A percentile compares a stretch with the other conserved stretches of the same genome.
Evolutionary conservation across 2,888 invertebrate genomes (phyloP).

Genomic region (Caenorhabditis sp.): DNA sequence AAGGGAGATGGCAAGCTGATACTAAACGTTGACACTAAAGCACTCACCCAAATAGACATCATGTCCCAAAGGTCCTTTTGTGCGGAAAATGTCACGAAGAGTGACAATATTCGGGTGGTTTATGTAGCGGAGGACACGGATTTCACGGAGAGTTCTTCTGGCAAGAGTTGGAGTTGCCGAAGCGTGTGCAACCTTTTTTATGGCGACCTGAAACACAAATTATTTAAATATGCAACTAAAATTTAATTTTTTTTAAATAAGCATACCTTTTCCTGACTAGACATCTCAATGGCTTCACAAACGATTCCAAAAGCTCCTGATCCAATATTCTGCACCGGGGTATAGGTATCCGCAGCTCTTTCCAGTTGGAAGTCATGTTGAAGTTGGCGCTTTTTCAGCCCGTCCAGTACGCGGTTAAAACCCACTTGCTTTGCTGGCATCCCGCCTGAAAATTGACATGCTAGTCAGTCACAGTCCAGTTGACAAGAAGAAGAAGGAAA

Average conservation of each 20-base stretch:
- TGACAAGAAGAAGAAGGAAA: neutral
- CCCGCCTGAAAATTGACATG: slow-evolving; percentile 41
- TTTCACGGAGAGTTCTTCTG: slow-evolving; percentile 78
- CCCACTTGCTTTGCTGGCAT: slow-evolving; percentile 71
- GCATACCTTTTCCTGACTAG: slow-evolving; percentile 67
- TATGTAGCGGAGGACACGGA: slow-evolving; percentile 79
- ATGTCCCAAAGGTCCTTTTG: slow-evolving; percentile 78
- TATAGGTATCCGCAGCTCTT: slow-evolving; percentile 71
- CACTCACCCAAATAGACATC: slow-evolving; percentile 76
- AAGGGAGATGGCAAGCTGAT: too few relatives aligned
- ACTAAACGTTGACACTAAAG: too few relatives aligned
- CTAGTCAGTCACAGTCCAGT: too few relatives aligned
- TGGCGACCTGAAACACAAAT: slow-evolving; percentile 76
- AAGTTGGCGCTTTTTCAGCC: slow-evolving; percentile 78
- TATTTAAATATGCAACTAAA: too few relatives aligned
- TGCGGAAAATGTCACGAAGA: slow-evolving; percentile 79
- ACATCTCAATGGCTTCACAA: slow-evolving; percentile 77
- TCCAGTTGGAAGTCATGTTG: slow-evolving; percentile 79
- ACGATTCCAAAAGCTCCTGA: slow-evolving; percentile 82
- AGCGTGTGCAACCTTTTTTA: slow-evolving; percentile 81
- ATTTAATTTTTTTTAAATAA: too few relatives aligned
- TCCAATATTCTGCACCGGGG: slow-evolving; percentile 78
- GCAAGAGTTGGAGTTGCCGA: slow-evolving; percentile 81
- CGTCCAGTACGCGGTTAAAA: slow-evolving; percentile 79
- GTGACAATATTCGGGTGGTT: slow-evolving; percentile 79